Evolutionary conservation across 1,140 invertebrate genomes (phyloP).

Genomic region (Tachypleus tridentatus): DNA sequence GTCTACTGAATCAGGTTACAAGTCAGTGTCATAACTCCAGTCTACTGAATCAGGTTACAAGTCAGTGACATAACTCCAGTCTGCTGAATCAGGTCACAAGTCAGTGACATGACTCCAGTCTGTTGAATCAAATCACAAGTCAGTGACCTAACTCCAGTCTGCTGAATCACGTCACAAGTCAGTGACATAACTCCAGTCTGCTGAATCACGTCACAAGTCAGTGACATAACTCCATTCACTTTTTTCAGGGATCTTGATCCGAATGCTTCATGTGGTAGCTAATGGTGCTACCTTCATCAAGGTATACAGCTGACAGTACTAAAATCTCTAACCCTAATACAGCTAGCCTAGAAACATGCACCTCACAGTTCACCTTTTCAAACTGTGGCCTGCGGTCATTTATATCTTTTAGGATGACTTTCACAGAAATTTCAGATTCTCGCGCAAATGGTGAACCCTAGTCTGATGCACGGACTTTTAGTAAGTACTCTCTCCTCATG

Average conservation of each 20-base stretch:
- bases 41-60: no score
- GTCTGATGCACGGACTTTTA: constrained; percentile 77
- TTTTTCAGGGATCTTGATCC: constrained; percentile 82
- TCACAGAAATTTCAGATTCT: constrained; percentile 75
- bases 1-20: no score
- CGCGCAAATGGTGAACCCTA: constrained; percentile 82
- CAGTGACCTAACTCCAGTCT: no score
- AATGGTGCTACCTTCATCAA: constrained; percentile 77
- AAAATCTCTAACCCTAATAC: constrained; percentile 70
- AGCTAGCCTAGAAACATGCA: constrained; percentile 61
- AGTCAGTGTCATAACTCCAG: no score
- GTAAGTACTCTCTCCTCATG: constrained; percentile 58
- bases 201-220: constrained; percentile 68
- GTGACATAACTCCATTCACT: constrained; percentile 53
- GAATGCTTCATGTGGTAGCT: constrained; percentile 75
- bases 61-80: no score
- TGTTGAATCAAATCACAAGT: no score
- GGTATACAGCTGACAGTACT: constrained; percentile 83
- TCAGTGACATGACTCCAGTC: no score
- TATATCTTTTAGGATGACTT: constrained; percentile 64
- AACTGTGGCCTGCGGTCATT: constrained; percentile 87
- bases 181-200: no score
- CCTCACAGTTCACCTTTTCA: constrained; percentile 58
- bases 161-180: no score
- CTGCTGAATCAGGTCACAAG: no score